These are phyloP conservation scores for Sebastes cheni DNA, from an alignment of 2,797 vertebrate species.

Conservation along the genomic window DNA sequence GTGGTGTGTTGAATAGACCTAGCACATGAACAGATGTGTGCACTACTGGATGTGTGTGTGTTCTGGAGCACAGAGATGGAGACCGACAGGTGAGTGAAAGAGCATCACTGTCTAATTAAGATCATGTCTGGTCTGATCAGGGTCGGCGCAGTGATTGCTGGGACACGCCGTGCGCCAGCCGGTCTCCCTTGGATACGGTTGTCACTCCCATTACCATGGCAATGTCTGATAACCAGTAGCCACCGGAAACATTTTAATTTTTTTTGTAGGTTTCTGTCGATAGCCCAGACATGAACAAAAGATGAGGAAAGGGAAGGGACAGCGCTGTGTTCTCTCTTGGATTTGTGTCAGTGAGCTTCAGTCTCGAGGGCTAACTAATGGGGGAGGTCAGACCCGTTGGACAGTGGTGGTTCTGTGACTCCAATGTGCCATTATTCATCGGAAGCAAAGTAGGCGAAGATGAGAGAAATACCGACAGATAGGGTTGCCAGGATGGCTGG, in stretches of 20 bases:
- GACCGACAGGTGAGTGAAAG: conserved; percentile 61
- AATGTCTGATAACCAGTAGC: conserved; percentile 63
- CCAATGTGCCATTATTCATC: conserved; percentile 48
- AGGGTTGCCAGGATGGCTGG: background rate
- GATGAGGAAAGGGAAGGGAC: conserved; percentile 77
- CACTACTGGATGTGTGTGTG: background rate
- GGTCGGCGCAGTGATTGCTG: conserved; percentile 57
- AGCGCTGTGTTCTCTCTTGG: background rate
- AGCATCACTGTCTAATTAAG: conserved; percentile 73
- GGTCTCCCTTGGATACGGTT: conserved; percentile 70
- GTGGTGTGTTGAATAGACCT: background rate
- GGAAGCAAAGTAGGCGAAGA: conserved; percentile 10
- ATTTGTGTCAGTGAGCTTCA: conserved; percentile 69
- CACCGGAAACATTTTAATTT: conserved; percentile 43
- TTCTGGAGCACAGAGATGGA: conserved; percentile 16
- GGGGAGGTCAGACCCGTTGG: conserved; percentile 40
- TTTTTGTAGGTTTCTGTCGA: conserved; percentile 18
- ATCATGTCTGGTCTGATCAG: conserved; percentile 72
- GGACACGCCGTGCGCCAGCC: conserved; percentile 47
- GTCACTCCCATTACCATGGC: conserved; percentile 73
- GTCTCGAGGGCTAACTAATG: conserved; percentile 31
- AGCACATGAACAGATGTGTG: background rate
- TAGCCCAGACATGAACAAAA: conserved; percentile 81
- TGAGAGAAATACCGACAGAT: conserved; percentile 19
- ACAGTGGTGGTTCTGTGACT: conserved; percentile 42